A percentile compares a stretch with the other conserved stretches of the same genome.
phyloP scores from a whole-genome alignment of 2,888 invertebrate species.

The Lasioglossum zephyrum region DNA sequence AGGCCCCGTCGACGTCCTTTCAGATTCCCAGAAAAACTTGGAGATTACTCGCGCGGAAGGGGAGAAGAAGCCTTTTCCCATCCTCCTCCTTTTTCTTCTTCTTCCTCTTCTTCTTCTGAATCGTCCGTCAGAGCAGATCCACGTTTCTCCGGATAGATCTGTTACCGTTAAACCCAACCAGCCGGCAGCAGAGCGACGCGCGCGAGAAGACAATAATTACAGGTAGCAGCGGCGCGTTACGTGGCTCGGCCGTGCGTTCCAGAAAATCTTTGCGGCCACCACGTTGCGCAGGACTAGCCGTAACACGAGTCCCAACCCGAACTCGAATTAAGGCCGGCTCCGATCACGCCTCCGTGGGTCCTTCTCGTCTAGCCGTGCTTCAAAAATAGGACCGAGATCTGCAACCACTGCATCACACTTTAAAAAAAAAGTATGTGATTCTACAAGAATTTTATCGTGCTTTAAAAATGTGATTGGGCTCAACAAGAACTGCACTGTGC shows the following conservation, averaged over 20 bases:
- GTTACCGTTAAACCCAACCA: slow-evolving; percentile 37
- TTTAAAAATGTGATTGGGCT: too few relatives aligned
- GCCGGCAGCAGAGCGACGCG: neutral
- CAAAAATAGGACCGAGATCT: too few relatives aligned
- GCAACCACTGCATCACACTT: too few relatives aligned
- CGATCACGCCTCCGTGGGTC: neutral
- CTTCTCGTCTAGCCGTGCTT: neutral
- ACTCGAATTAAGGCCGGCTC: slow-evolving; percentile 30
- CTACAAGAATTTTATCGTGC: too few relatives aligned
- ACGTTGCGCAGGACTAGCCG: slow-evolving; percentile 7
- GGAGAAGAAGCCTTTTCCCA: neutral
- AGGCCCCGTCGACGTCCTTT: neutral
- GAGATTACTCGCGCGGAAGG: slow-evolving; percentile 22
- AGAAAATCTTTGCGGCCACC: slow-evolving; percentile 3
- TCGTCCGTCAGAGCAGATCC: slow-evolving; percentile 35
- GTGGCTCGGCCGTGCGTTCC: slow-evolving; percentile 7
- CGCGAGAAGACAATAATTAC: slow-evolving; percentile 6
- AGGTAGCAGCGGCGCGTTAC: slow-evolving; percentile 21
- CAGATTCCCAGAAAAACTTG: slow-evolving; percentile 40
- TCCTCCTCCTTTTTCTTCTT: neutral
- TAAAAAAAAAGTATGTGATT: too few relatives aligned
- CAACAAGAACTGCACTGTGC: too few relatives aligned
- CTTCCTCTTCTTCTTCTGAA: neutral
- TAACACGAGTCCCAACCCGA: slow-evolving; percentile 1
- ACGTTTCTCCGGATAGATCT: slow-evolving; percentile 17